These are phyloP conservation scores for Meteorus colon DNA, from an alignment of 2,888 invertebrate species.

Conservation along the genomic window DNA sequence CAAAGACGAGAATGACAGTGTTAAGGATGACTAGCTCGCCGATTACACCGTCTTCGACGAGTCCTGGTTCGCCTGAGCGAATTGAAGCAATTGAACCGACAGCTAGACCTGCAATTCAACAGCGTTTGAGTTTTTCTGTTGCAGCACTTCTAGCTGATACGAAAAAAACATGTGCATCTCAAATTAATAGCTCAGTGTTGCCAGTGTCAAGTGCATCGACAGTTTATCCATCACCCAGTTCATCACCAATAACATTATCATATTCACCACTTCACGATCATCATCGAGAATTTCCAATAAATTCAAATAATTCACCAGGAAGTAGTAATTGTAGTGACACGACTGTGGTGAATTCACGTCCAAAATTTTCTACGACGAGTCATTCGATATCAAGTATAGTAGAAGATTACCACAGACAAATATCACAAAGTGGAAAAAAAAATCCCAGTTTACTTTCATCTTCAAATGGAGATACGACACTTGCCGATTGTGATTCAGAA, in stretches of 20 bases:
- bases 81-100: constrained; percentile 52
- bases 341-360: constrained; percentile 23
- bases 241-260: constrained; percentile 45
- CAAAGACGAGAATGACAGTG: constrained; percentile 66
- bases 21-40: constrained; percentile 69
- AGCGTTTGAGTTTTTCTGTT: constrained; percentile 76
- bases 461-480: constrained; percentile 28
- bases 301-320: constrained; percentile 27
- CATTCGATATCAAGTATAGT: constrained; percentile 36
- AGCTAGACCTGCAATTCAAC: constrained; percentile 54
- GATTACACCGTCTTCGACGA: constrained; percentile 65
- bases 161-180: constrained; percentile 52
- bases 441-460: constrained; percentile 50
- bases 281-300: constrained; percentile 28
- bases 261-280: constrained; percentile 55
- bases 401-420: constrained; percentile 39
- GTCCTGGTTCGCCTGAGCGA: constrained; percentile 61
- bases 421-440: constrained; percentile 29
- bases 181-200: constrained; percentile 36
- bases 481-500: constrained; percentile 57
- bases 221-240: constrained; percentile 42
- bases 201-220: constrained; percentile 29
- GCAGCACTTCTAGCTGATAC: constrained; percentile 77
- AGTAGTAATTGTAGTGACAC: constrained; percentile 32
- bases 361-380: constrained; percentile 32